Evolutionary conservation across 2,113 vertebrate genomes (phyloP).

Genomic region (Peromyscus polionotus): DNA sequence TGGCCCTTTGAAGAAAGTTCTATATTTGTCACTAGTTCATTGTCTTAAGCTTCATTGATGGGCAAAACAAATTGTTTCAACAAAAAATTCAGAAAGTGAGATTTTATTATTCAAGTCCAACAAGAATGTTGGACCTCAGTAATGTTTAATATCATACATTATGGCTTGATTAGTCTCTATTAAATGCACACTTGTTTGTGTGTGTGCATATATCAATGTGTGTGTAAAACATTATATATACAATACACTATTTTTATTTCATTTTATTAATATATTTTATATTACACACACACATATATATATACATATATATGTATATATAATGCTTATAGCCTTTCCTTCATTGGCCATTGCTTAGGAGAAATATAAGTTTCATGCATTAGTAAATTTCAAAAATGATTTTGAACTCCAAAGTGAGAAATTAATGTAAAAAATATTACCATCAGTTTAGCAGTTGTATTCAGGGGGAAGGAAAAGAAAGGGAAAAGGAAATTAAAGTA

Average conservation of each 20-base stretch:
- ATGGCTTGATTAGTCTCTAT: neutral
- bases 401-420: neutral
- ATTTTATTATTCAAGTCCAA: neutral
- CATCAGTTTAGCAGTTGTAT: neutral
- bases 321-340: neutral
- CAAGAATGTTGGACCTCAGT: neutral
- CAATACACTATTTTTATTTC: neutral
- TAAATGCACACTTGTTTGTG: neutral
- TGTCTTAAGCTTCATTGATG: neutral
- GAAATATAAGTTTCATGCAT: neutral
- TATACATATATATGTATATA: neutral
- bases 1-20: neutral
- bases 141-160: neutral
- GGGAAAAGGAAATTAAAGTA: neutral
- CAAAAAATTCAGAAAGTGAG: constrained; percentile 11
- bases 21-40: neutral
- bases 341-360: neutral
- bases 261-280: neutral
- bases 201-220: neutral
- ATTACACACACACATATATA: neutral
- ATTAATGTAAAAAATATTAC: neutral
- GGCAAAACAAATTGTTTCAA: neutral
- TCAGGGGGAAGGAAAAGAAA: neutral
- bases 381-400: neutral
- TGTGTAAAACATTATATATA: neutral